A percentile compares a stretch with the other conserved stretches of the same genome.
Evolutionary conservation across 2,888 invertebrate species (phyloP).

Genomic region (Cynaeus angustus): DNA sequence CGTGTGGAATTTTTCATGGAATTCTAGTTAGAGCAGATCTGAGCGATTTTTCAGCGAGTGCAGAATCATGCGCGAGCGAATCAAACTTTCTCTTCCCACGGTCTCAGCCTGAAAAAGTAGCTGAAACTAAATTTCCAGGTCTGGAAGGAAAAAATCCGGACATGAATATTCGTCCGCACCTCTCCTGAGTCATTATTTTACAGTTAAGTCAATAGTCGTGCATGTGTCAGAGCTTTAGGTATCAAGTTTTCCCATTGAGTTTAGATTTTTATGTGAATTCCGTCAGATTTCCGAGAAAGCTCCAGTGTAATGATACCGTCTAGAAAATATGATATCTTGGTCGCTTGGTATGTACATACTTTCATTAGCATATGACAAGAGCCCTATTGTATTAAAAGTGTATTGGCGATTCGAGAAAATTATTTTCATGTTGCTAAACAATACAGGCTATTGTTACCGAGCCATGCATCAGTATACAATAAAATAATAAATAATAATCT

Average conservation of each 20-base stretch:
- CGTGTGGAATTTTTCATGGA: conserved; percentile 16
- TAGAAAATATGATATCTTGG: conserved; percentile 53
- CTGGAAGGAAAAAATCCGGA: background rate
- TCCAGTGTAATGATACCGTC: conserved; percentile 37
- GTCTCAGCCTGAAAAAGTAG: background rate
- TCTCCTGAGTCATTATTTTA: conserved; percentile 34
- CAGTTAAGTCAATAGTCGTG: conserved; percentile 31
- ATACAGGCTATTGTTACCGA: conserved; percentile 67
- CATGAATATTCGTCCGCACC: conserved; percentile 6
- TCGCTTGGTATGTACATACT: conserved; percentile 55
- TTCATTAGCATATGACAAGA: conserved; percentile 69
- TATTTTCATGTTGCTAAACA: conserved; percentile 69
- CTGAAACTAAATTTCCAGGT: conserved; percentile 1
- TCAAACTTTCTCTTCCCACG: conserved; percentile 14
- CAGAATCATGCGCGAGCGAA: background rate
- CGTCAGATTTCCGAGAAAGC: conserved; percentile 33
- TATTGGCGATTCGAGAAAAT: conserved; percentile 69
- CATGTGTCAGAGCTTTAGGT: conserved; percentile 11
- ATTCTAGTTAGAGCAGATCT: conserved; percentile 9
- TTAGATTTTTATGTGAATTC: conserved; percentile 38
- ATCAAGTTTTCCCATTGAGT: conserved; percentile 24
- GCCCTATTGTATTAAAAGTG: conserved; percentile 69
- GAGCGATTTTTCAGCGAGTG: conserved; percentile 1
- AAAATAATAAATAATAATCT: conserved; percentile 68
- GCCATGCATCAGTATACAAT: conserved; percentile 67